Conservation (phyloP, 23 tunicate genomes). For the Corella eumyota region DNA sequence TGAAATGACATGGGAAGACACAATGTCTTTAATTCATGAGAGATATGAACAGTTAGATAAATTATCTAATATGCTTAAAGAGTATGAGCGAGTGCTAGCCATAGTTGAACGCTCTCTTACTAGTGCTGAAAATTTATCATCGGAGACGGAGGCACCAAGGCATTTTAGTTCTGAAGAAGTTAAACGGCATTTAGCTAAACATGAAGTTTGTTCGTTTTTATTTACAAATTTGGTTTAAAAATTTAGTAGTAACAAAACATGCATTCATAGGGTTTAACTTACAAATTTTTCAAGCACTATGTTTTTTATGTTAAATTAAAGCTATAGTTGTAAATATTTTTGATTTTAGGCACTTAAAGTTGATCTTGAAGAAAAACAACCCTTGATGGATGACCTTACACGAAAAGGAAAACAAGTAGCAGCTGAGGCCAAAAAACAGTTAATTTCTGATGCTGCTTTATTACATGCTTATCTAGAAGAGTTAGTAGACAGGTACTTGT, state of each 20-base stretch:
- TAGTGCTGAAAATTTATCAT: slow-evolving; percentile 40
- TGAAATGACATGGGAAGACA: slow-evolving; percentile 84
- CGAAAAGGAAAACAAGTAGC: slow-evolving; percentile 57
- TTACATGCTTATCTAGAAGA: slow-evolving; percentile 32
- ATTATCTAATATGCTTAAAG: slow-evolving; percentile 22
- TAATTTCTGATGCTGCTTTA: slow-evolving; percentile 37
- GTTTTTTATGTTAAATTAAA: no score
- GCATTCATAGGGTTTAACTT: no score
- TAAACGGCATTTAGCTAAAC: slow-evolving; percentile 44
- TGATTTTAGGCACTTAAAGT: slow-evolving; percentile 49
- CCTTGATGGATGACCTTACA: slow-evolving; percentile 68
- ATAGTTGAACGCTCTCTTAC: slow-evolving; percentile 20
- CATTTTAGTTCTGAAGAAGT: slow-evolving; percentile 80
- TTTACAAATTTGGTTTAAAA: no score
- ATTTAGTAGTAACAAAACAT: no score
- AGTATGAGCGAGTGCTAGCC: slow-evolving; percentile 31
- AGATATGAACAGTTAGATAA: slow-evolving; percentile 29
- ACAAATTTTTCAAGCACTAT: no score
- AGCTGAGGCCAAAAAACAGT: slow-evolving; percentile 50
- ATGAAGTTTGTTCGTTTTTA: slow-evolving; percentile 53
- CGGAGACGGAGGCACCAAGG: slow-evolving; percentile 61
- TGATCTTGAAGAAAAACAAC: slow-evolving; percentile 76
- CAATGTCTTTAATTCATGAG: slow-evolving; percentile 42
- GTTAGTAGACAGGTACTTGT: slow-evolving; percentile 54
- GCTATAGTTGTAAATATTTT: no score